phyloP scores from a whole-genome alignment of 2,113 vertebrate genomes.

The Vulpes vulpes region DNA sequence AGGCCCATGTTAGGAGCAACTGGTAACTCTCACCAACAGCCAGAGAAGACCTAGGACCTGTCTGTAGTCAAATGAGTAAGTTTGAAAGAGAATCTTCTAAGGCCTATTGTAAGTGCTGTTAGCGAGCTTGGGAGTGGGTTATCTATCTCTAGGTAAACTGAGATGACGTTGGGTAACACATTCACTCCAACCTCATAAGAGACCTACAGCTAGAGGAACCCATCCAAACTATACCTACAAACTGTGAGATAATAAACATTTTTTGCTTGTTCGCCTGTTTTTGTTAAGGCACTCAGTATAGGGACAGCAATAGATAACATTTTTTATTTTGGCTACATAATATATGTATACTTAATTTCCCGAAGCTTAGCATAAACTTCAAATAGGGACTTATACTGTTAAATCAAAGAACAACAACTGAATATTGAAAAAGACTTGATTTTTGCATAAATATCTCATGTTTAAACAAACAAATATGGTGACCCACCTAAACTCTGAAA shows the following conservation, averaged over 20 bases:
- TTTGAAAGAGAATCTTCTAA: background rate
- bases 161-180: background rate
- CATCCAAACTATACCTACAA: background rate
- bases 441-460: background rate
- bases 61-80: accelerated
- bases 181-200: background rate
- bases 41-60: background rate
- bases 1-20: background rate
- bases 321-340: background rate
- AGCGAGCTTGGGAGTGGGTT: background rate
- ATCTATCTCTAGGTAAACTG: background rate
- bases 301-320: background rate
- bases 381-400: background rate
- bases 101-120: accelerated
- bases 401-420: background rate
- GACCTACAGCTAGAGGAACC: background rate
- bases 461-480: background rate
- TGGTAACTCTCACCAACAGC: background rate
- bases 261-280: background rate
- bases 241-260: background rate
- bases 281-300: background rate
- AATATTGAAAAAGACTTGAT: background rate
- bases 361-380: background rate
- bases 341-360: background rate
- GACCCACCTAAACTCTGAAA: background rate